phyloP scores from a whole-genome alignment of 2,797 vertebrate species.

The Myiotriccus ornatus region DNA sequence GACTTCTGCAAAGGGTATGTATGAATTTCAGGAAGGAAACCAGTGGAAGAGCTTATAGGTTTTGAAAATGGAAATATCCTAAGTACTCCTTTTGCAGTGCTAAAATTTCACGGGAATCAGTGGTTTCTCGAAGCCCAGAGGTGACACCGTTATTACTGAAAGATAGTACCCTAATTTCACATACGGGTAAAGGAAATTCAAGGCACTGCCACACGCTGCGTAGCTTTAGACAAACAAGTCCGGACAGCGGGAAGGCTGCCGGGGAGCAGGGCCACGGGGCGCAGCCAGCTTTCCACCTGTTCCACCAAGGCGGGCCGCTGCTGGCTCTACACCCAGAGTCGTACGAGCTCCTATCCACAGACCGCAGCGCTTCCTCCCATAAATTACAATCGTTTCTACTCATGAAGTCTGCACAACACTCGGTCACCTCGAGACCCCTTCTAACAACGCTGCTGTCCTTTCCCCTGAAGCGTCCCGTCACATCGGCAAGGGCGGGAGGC shows the following conservation, averaged over 20 bases:
- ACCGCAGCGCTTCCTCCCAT: accelerated
- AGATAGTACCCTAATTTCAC: background rate
- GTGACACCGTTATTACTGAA: background rate
- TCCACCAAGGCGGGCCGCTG: background rate
- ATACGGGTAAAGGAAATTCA: background rate
- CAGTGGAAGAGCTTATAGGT: background rate
- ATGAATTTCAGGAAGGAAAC: background rate
- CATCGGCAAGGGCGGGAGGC: background rate
- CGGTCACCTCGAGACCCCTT: background rate
- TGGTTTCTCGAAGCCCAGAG: background rate
- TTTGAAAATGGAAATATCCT: background rate
- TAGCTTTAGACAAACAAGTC: background rate
- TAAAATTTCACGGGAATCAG: accelerated
- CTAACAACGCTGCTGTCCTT: background rate
- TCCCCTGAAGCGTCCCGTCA: background rate
- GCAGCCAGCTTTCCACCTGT: background rate
- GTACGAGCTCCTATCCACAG: background rate
- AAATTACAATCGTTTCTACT: accelerated
- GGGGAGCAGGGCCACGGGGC: accelerated
- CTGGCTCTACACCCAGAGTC: background rate
- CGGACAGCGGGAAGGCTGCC: background rate
- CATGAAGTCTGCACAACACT: background rate
- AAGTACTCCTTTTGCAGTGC: background rate
- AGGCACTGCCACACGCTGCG: too few relatives aligned
- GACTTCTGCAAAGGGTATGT: background rate